Conservation (phyloP, 2,888 invertebrate genomes). For the Xanthorhoe designata region DNA sequence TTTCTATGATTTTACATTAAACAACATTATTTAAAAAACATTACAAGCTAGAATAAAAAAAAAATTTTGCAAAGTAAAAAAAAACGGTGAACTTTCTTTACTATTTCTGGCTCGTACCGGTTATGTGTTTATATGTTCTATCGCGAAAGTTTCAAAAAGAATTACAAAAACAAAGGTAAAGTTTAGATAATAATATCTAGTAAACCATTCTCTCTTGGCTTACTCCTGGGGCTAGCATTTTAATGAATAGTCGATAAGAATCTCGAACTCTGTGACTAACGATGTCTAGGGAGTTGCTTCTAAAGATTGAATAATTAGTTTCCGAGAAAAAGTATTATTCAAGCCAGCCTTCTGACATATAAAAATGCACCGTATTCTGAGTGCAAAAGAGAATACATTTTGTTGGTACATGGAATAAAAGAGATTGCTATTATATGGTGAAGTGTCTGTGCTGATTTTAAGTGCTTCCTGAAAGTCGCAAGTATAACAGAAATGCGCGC, state of each 20-base stretch:
- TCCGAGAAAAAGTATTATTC: constrained; percentile 36
- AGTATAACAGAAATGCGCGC: not conserved
- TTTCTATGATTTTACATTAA: no score
- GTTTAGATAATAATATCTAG: no score
- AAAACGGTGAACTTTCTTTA: no score
- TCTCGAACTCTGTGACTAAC: constrained; percentile 41
- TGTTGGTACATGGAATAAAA: not conserved
- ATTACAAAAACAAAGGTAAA: no score
- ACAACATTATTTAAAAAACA: no score
- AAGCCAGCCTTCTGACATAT: constrained; percentile 15
- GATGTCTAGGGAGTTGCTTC: constrained; percentile 44
- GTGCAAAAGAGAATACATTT: not conserved
- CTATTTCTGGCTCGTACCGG: no score
- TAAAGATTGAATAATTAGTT: constrained; percentile 46
- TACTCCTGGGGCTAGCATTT: constrained; percentile 28
- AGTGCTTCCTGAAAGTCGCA: constrained; percentile 13
- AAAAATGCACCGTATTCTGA: constrained; percentile 16
- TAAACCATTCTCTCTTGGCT: constrained; percentile 17
- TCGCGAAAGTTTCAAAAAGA: no score
- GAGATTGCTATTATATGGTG: constrained; percentile 1
- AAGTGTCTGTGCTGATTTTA: constrained; percentile 18
- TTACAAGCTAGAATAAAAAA: no score
- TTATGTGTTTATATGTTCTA: no score
- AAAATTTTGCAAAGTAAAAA: no score
- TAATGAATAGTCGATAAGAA: constrained; percentile 47